Evolutionary conservation across 2,113 vertebrate genomes (phyloP).

Genomic region (Trachemys scripta): DNA sequence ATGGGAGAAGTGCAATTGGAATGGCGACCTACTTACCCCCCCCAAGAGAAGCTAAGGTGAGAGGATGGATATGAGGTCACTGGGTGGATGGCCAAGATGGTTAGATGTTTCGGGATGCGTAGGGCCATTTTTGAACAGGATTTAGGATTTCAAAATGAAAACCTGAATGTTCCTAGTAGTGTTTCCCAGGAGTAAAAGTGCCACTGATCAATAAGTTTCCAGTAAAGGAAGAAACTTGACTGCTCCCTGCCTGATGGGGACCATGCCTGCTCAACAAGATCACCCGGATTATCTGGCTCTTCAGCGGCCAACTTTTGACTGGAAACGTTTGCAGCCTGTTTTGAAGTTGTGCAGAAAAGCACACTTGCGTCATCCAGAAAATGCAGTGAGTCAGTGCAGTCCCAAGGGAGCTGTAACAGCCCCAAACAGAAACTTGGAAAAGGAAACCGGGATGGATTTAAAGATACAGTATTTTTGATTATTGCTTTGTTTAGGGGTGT

Average conservation of each 20-base stretch:
- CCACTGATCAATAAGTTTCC: background rate
- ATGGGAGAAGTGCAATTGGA: rapidly evolving
- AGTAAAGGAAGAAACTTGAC: background rate
- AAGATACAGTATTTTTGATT: slow-evolving; percentile 71
- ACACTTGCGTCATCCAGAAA: slow-evolving; percentile 80
- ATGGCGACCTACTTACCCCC: background rate
- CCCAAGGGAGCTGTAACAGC: slow-evolving; percentile 76
- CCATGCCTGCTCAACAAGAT: background rate
- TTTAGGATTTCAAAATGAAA: slow-evolving; percentile 7
- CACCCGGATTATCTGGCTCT: slow-evolving; percentile 20
- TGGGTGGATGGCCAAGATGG: background rate
- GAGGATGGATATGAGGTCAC: background rate
- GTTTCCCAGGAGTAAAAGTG: background rate
- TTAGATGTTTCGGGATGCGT: background rate
- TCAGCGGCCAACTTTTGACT: slow-evolving; percentile 49
- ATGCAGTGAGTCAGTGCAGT: slow-evolving; percentile 77
- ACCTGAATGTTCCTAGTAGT: slow-evolving; percentile 25
- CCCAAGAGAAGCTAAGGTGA: background rate
- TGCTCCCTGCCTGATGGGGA: background rate
- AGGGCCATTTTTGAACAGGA: background rate
- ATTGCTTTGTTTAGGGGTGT: background rate
- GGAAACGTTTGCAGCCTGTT: slow-evolving; percentile 66
- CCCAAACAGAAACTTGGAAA: slow-evolving; percentile 77
- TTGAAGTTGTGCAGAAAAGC: slow-evolving; percentile 74
- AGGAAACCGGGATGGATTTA: slow-evolving; percentile 68